A percentile compares a stretch with the other conserved stretches of the same genome.
phyloP scores from a whole-genome alignment of 2,888 invertebrate genomes.

The Habrosyne pyritoides region DNA sequence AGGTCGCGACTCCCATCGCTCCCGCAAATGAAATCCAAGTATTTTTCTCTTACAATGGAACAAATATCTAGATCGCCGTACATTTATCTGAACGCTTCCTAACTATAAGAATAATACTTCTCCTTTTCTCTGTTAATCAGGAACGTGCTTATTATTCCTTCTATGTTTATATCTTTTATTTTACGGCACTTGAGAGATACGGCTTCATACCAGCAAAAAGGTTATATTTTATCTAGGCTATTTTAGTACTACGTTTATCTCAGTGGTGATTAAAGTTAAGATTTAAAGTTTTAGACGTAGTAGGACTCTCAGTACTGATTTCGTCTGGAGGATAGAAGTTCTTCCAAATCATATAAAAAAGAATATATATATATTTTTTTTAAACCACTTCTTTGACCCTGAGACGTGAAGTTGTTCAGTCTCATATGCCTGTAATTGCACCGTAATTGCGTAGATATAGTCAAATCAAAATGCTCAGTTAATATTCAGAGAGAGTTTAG shows the following conservation, averaged over 20 bases:
- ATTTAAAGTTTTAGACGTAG: too few relatives aligned
- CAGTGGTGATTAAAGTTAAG: neutral
- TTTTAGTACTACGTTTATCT: neutral
- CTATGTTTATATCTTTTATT: neutral
- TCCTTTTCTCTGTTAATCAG: neutral
- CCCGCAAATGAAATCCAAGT: conserved; percentile 33
- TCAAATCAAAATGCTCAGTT: too few relatives aligned
- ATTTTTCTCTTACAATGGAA: conserved; percentile 41
- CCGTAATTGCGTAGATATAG: too few relatives aligned
- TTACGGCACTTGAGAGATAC: neutral
- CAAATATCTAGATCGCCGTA: conserved; percentile 1
- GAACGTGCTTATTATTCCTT: neutral
- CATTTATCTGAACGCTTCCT: neutral
- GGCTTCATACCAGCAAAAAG: neutral
- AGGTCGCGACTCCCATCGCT: conserved; percentile 19
- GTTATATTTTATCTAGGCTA: neutral
- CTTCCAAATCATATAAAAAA: too few relatives aligned
- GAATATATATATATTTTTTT: too few relatives aligned
- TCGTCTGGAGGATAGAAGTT: too few relatives aligned
- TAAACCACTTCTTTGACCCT: too few relatives aligned
- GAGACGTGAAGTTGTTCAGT: too few relatives aligned
- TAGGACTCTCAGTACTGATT: too few relatives aligned
- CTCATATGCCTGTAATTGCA: too few relatives aligned
- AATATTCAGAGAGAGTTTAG: too few relatives aligned
- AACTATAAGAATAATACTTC: neutral